Percentiles rank a stretch among this genome's conserved stretches.
These are phyloP conservation scores for Diplosoma virens DNA, from an alignment of 23 tunicate species.

Conservation along the genomic window DNA sequence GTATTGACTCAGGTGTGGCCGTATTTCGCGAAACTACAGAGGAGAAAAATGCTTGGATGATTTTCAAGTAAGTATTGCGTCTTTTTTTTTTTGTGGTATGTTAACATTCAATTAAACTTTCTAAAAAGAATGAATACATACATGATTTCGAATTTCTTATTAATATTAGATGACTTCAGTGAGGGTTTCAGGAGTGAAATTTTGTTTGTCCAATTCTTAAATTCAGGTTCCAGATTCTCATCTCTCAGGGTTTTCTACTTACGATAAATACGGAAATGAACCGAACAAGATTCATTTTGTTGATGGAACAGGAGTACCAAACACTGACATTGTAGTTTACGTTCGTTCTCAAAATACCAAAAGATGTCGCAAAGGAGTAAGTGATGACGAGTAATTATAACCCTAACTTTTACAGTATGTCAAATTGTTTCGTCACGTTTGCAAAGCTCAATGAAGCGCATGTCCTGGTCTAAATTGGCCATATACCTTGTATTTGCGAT, in stretches of 20 bases:
- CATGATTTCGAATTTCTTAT: too few species aligned
- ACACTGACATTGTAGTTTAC: constrained; percentile 87
- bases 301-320: constrained; percentile 62
- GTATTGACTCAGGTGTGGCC: constrained; percentile 75
- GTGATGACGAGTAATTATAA: too few species aligned
- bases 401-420: too few species aligned
- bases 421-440: too few species aligned
- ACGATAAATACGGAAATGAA: constrained; percentile 22
- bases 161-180: too few species aligned
- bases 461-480: too few species aligned
- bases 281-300: constrained; percentile 29
- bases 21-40: constrained; percentile 13
- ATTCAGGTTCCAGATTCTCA: constrained; percentile 84
- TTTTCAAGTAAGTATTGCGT: constrained; percentile 45
- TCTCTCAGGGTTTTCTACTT: constrained; percentile 71
- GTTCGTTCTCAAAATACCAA: constrained; percentile 58
- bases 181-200: too few species aligned
- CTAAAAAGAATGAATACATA: too few species aligned
- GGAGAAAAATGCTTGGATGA: constrained; percentile 71
- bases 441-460: too few species aligned
- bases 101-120: not conserved
- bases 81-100: not conserved
- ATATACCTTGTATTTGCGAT: too few species aligned
- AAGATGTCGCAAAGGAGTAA: constrained; percentile 51
- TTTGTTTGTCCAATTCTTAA: too few species aligned